Evolutionary conservation across 2,797 vertebrate species (phyloP), one percentile per base, ranked within the genome.

Genomic region (Sebastes flavidus): DNA sequence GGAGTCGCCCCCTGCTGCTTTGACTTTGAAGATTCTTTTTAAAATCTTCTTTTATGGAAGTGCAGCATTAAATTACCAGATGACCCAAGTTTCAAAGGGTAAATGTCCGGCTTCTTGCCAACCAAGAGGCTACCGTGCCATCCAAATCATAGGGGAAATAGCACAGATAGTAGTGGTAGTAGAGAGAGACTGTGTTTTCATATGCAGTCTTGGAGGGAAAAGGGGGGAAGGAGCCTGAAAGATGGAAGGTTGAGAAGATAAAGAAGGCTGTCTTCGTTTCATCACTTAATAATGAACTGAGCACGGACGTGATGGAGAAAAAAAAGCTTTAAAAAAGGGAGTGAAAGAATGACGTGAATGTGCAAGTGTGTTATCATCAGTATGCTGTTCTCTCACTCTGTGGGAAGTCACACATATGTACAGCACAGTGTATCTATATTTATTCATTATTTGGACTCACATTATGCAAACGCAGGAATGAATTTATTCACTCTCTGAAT

Each of bases 201-300:
- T 49, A 27, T 8, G 3, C 54, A 32, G 18, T 11, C 29, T 16
- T 25, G 3, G 18, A 56, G 22, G 27, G 13, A 24, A 58, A 72
- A 49, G 22, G 20, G 32, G 38, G 4, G 16, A 36, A 36, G 8
- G 16, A 2, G 27, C 30, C 24, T 30, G 6, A 34, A 49, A 46
- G 38, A 56, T 18, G 22, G 52, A 20, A 24, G 11, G 62, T 38
- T 12, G 30, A 25, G 38, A 56, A 55, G 58, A 62, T 9, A 34
- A 29, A 22, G 16, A 29, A 22, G 20, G 22, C 36, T 59, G 14
- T 63, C 25, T 71, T 18, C 9, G 8, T 76, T 54, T 75, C 52
- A 56, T 72, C 52, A 80, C 16, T 75, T n/a, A 59, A 55, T 75
- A 20, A 82, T 59, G 75, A 70, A 32, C 12, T 6, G 49, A 34